Percentiles rank a stretch among this genome's conserved stretches.
phyloP scores from a whole-genome alignment of 2,113 vertebrate genomes.

The Aegithalos caudatus region DNA sequence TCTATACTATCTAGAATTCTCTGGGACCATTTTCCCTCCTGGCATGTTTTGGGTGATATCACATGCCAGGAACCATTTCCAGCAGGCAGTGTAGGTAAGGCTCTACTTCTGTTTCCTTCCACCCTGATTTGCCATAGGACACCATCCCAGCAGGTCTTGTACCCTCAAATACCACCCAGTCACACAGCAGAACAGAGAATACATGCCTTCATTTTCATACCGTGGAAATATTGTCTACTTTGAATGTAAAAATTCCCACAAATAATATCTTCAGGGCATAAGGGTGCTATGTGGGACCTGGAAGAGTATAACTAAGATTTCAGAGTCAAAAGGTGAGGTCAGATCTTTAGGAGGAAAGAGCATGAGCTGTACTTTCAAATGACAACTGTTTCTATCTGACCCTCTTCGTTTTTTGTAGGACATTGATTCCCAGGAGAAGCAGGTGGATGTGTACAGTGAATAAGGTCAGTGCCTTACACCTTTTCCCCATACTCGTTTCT shows the following conservation, averaged over 20 bases:
- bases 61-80: background rate
- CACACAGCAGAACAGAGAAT: background rate
- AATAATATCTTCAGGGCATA: background rate
- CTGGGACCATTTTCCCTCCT: background rate
- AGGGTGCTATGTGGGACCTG: background rate
- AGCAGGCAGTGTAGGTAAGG: background rate
- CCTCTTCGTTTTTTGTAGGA: background rate
- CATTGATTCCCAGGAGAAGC: background rate
- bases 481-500: accelerated
- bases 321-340: background rate
- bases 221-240: background rate
- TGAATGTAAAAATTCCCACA: background rate
- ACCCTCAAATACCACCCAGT: background rate
- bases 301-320: background rate
- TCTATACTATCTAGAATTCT: background rate
- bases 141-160: background rate
- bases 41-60: background rate
- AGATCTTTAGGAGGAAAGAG: background rate
- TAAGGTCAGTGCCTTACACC: background rate
- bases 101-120: background rate
- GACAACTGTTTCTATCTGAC: background rate
- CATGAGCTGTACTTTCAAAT: background rate
- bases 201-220: background rate
- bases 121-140: accelerated
- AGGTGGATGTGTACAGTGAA: background rate